phyloP scores from a whole-genome alignment of 2,113 vertebrate genomes.

The Siniperca knerii region DNA sequence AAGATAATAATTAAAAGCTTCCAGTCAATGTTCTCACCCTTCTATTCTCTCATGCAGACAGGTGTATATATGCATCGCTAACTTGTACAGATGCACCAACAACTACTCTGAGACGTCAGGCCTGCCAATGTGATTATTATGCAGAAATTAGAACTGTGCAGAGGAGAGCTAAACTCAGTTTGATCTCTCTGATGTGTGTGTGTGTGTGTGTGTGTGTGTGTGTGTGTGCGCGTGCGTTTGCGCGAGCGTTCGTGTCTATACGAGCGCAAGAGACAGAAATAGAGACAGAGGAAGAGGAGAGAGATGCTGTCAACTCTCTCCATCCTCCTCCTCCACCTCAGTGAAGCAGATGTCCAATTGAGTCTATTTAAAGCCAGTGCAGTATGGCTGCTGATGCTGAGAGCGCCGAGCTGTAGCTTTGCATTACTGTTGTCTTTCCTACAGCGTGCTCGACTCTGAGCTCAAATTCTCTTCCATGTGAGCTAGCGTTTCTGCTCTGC shows the following conservation, averaged over 20 bases:
- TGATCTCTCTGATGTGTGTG: slow-evolving; percentile 40
- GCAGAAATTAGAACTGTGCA: slow-evolving; percentile 41
- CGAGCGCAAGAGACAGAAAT: slow-evolving; percentile 62
- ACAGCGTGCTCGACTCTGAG: not conserved
- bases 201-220: too few relatives aligned
- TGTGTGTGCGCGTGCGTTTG: not conserved
- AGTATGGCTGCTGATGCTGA: slow-evolving; percentile 59
- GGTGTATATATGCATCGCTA: not conserved
- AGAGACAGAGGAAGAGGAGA: slow-evolving; percentile 72
- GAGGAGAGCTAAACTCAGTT: slow-evolving; percentile 40
- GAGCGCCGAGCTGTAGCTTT: slow-evolving; percentile 56
- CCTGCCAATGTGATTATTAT: slow-evolving; percentile 34
- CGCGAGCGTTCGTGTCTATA: slow-evolving; percentile 5
- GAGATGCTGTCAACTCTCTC: slow-evolving; percentile 74
- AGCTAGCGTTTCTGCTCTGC: not conserved
- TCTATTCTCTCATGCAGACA: not conserved
- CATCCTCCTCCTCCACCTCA: slow-evolving; percentile 65
- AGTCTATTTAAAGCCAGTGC: slow-evolving; percentile 77
- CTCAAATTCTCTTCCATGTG: not conserved
- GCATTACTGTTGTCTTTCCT: slow-evolving; percentile 61
- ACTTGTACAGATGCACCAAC: slow-evolving; percentile 24
- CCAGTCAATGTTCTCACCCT: not conserved
- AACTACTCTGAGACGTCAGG: slow-evolving; percentile 26
- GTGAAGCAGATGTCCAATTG: slow-evolving; percentile 81
- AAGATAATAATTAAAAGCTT: slow-evolving; percentile 20